phyloP scores from a whole-genome alignment of 2,113 vertebrate species.

The Athene noctua region DNA sequence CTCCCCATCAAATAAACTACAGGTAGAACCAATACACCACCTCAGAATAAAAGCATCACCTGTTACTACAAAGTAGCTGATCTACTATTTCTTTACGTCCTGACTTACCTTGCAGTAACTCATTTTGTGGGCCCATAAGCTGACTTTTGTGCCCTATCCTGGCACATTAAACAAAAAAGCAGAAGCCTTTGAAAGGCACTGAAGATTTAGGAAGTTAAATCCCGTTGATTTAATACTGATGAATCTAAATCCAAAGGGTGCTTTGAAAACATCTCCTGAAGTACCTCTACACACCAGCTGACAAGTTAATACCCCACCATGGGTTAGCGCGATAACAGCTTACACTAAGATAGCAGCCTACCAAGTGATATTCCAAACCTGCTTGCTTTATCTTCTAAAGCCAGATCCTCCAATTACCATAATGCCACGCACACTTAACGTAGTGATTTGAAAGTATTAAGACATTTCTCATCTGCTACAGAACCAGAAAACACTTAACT shows the following conservation, averaged over 20 bases:
- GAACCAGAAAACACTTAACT: constrained; percentile 25
- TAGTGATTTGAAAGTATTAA: constrained; percentile 22
- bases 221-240: not conserved
- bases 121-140: not conserved
- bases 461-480: constrained; percentile 46
- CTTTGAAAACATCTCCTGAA: constrained; percentile 28
- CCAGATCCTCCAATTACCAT: constrained; percentile 56
- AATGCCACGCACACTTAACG: not conserved
- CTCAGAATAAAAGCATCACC: not conserved
- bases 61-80: not conserved
- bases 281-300: not conserved
- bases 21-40: not conserved
- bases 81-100: not conserved
- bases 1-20: not conserved
- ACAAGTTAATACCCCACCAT: constrained; percentile 50
- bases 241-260: constrained; percentile 28
- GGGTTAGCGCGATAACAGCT: constrained; percentile 31
- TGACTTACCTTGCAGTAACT: not conserved
- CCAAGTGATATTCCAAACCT: constrained; percentile 37
- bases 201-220: constrained; percentile 18
- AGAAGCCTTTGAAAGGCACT: not conserved
- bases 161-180: not conserved
- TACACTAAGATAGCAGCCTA: constrained; percentile 16
- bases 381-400: constrained; percentile 43
- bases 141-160: not conserved